These are phyloP conservation scores for Elachura formosa DNA, from an alignment of 2,113 vertebrate genomes.

Conservation along the genomic window DNA sequence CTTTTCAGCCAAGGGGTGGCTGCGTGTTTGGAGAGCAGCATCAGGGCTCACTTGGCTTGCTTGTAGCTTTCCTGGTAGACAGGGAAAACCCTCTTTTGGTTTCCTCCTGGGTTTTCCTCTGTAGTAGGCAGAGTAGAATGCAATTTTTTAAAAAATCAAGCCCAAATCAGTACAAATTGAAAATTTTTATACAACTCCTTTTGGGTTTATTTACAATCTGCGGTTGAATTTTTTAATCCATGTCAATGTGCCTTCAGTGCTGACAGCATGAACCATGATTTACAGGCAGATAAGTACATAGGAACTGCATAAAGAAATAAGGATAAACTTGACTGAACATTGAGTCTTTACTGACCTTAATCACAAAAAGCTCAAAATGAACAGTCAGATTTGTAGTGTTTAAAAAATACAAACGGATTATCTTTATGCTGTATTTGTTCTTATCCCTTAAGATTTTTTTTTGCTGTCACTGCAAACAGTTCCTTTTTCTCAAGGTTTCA, in stretches of 20 bases:
- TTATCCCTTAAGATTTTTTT: not conserved
- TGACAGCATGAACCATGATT: not conserved
- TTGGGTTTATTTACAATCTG: not conserved
- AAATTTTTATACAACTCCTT: not conserved
- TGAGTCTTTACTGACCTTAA: not conserved
- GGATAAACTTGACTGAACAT: not conserved
- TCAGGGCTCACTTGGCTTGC: not conserved
- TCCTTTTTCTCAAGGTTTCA: conserved; percentile 20
- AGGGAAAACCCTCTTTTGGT: not conserved
- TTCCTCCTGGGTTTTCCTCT: not conserved
- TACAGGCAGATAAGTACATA: not conserved
- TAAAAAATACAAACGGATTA: not conserved
- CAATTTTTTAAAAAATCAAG: not conserved
- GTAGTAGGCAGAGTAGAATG: not conserved
- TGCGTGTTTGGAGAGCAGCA: rapidly evolving
- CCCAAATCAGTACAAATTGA: not conserved
- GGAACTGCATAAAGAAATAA: not conserved
- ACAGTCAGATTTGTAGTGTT: not conserved
- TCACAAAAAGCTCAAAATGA: not conserved
- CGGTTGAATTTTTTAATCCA: not conserved
- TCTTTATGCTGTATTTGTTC: not conserved
- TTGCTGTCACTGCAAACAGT: not conserved
- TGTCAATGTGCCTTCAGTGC: not conserved
- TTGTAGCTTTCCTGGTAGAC: not conserved
- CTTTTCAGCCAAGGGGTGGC: not conserved